Conservation (phyloP, 2,797 vertebrate genomes). For the Enteromius afrohamiltoni region DNA sequence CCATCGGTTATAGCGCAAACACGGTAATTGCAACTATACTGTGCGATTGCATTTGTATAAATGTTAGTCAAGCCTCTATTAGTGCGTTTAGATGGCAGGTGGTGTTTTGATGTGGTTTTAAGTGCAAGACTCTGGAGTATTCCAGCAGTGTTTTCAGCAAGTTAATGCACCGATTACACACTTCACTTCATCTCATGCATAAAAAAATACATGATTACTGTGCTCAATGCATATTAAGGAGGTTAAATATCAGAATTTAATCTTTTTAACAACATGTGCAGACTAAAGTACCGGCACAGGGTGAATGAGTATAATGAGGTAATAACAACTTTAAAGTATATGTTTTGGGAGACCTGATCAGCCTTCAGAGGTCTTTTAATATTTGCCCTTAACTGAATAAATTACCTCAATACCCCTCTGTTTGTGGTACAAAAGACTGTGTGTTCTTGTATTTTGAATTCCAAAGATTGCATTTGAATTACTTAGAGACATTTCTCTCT, state of each 20-base stretch:
- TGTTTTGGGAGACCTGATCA: background rate
- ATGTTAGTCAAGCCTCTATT: background rate
- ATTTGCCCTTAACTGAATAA: slow-evolving; percentile 1
- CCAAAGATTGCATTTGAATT: background rate
- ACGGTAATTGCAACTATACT: background rate
- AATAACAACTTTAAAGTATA: background rate
- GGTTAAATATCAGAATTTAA: slow-evolving; percentile 15
- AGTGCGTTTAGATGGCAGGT: slow-evolving; percentile 3
- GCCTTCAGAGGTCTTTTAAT: background rate
- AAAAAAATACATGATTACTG: slow-evolving; percentile 33
- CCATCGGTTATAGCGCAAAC: background rate
- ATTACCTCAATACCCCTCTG: slow-evolving; percentile 6
- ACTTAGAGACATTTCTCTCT: background rate
- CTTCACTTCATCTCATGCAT: slow-evolving; percentile 35
- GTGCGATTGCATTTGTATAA: background rate
- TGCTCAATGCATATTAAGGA: background rate
- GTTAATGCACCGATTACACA: slow-evolving; percentile 34
- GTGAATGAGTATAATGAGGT: background rate
- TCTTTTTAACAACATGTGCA: slow-evolving; percentile 13
- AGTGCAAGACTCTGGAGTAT: slow-evolving; percentile 28
- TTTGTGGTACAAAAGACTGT: background rate
- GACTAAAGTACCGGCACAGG: background rate
- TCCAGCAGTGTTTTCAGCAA: slow-evolving; percentile 16
- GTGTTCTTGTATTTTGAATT: background rate
- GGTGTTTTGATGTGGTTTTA: slow-evolving; percentile 31